phyloP scores from a whole-genome alignment of 37 sponge, comb jelly and placozoan species.

The Crambe crambe region DNA sequence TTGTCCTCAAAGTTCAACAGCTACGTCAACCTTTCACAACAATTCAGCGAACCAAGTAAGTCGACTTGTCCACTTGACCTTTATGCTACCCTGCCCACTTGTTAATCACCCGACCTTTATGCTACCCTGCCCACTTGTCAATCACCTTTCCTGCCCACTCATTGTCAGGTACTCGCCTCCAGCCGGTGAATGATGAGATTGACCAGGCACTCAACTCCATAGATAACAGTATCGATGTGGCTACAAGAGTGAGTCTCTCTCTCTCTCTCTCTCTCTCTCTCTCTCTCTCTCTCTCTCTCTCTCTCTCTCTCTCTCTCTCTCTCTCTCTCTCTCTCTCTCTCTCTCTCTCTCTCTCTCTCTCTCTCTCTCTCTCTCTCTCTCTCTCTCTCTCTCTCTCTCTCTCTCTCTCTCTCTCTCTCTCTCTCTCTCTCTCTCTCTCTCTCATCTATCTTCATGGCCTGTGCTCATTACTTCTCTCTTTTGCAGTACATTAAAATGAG shows the following conservation, averaged over 20 bases:
- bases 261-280: not conserved
- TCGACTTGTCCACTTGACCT: not conserved
- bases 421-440: not conserved
- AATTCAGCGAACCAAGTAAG: constrained; percentile 38
- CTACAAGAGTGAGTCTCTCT: constrained; percentile 13
- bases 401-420: not conserved
- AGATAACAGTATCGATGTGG: constrained; percentile 33
- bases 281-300: not conserved
- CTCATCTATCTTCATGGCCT: not conserved
- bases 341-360: not conserved
- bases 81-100: constrained; percentile 6
- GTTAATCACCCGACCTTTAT: not conserved
- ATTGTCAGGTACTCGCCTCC: too few species aligned
- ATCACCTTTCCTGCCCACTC: too few species aligned
- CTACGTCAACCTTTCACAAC: constrained; percentile 31
- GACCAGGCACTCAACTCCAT: constrained; percentile 32
- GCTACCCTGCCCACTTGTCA: constrained; percentile 1
- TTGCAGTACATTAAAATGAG: constrained; percentile 56
- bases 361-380: not conserved
- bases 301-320: not conserved
- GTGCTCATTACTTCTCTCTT: not conserved
- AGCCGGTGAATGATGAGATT: constrained; percentile 31
- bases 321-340: not conserved
- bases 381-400: not conserved
- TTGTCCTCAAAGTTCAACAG: constrained; percentile 22